phyloP scores from a whole-genome alignment of 92 coral and sea anemone genomes.

The Pocillopora meandrina region DNA sequence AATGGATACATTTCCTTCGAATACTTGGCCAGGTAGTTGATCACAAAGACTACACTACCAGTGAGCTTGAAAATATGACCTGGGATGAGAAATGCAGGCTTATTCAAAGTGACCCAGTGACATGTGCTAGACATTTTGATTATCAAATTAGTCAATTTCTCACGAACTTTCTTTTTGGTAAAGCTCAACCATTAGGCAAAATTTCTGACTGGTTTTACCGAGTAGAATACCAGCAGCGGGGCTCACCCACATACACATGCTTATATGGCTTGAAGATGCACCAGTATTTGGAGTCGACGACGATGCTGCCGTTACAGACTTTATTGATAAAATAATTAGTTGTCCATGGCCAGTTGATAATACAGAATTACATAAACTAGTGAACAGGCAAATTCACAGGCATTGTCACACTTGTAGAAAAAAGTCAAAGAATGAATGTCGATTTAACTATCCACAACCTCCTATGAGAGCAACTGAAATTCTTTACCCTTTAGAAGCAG shows the following conservation, averaged over 20 bases:
- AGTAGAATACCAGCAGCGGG: constrained; percentile 30
- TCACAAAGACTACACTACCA: constrained; percentile 27
- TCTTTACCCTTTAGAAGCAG: constrained; percentile 61
- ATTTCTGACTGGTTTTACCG: constrained; percentile 36
- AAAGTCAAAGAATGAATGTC: too few species aligned
- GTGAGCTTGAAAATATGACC: constrained; percentile 11
- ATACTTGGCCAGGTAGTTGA: constrained; percentile 47
- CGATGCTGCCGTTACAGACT: constrained; percentile 27
- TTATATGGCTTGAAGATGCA: constrained; percentile 24
- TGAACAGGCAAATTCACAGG: constrained; percentile 60
- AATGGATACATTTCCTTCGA: constrained; percentile 41
- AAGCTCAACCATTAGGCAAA: background rate
- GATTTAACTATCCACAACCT: constrained; percentile 12
- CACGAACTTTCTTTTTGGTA: constrained; percentile 11
- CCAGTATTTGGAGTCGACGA: constrained; percentile 26
- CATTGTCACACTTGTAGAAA: too few species aligned
- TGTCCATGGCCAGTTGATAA: constrained; percentile 26
- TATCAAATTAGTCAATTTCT: background rate
- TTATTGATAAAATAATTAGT: constrained; percentile 29
- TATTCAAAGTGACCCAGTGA: background rate
- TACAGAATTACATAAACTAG: constrained; percentile 25
- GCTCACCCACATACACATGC: constrained; percentile 56
- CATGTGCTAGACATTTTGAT: too few species aligned
- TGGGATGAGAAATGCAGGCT: constrained; percentile 28
- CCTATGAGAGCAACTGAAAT: constrained; percentile 66